Evolutionary conservation across 2,797 vertebrate genomes (phyloP).

Genomic region (Vipera latastei): DNA sequence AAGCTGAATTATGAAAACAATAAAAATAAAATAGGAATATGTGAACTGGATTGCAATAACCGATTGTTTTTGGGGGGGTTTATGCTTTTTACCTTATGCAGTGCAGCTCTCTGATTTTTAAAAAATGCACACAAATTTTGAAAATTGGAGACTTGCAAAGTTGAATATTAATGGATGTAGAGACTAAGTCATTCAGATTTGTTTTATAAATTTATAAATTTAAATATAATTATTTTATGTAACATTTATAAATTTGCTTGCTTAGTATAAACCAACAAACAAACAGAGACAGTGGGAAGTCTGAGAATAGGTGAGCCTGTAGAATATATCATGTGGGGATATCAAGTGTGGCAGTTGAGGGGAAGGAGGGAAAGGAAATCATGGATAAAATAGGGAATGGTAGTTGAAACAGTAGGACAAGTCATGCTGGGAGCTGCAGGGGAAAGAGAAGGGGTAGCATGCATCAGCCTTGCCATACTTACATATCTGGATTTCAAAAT

Average conservation of each 20-base stretch:
- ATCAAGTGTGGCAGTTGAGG: background rate
- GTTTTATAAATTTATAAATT: background rate
- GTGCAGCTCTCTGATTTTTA: background rate
- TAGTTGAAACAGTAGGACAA: background rate
- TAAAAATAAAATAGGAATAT: background rate
- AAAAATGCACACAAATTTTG: background rate
- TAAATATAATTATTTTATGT: background rate
- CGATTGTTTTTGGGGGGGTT: background rate
- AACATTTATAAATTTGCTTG: background rate
- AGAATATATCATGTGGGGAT: background rate
- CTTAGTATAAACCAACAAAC: background rate
- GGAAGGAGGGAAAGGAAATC: background rate
- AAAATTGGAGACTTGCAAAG: slow-evolving; percentile 26
- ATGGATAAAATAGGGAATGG: background rate
- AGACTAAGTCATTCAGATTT: slow-evolving; percentile 2
- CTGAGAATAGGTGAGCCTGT: background rate
- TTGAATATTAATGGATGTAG: slow-evolving; percentile 35
- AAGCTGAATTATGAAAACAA: background rate
- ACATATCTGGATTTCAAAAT: background rate
- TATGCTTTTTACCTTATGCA: background rate
- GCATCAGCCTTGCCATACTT: background rate
- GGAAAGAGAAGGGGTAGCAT: background rate
- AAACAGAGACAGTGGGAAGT: background rate
- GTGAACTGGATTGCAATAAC: background rate
- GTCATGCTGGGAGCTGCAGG: background rate